Base-by-base conservation (phyloP, 2,113 vertebrate species). In the Salminus brasiliensis region DNA sequence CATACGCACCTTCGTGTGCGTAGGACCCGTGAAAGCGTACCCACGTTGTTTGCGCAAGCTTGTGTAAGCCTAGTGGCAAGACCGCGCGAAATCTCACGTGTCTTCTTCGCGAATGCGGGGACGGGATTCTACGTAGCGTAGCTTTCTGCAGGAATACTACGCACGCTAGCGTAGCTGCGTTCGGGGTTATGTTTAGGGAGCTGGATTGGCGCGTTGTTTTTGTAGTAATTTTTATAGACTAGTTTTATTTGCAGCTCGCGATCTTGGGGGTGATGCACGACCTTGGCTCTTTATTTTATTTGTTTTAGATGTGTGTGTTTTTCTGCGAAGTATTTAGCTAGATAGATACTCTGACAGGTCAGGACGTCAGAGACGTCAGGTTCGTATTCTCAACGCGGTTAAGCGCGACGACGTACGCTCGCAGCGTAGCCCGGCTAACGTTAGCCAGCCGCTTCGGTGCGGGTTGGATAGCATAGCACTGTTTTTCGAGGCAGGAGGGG, bases 1-100 rank as follows among this genome's bases (percentile, higher is more conserved):
- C 2, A 49, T 49, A 49, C 47, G 47, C 47, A 49, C 15, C 4
- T 49, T 49, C 21, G 1, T 49, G 16, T 49, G 12, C 47, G 47
- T 21, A 49, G 18, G 4, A 5, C 36, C 36, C 36, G 36, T 9
- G 36, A 39, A 5, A 21, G 16, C 47, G 3, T 36, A 36, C 34
- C 47, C 5, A 49, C 60, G 16, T 34, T 41, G 21, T 55, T 30
- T 73, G 66, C 84, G 86, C 63, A 84, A 60, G 39, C 36, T 45
- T 6, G 47, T 39, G 69, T 34, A 23, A 67, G 66, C 21, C 12
- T n/a, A n/a, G 39, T n/a, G 41, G 67, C 30, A 13, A 52, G 21
- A 59, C 53, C 74, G 79, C 67, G 43, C 39, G 71, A 65, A 71
- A 74, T 76, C 68, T 82, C 76, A 45, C 84, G 79, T 71, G 77